Evolutionary conservation across 2,888 invertebrate species (phyloP), one percentile per base, ranked within the genome.

Genomic region (Dryomyza anilis): DNA sequence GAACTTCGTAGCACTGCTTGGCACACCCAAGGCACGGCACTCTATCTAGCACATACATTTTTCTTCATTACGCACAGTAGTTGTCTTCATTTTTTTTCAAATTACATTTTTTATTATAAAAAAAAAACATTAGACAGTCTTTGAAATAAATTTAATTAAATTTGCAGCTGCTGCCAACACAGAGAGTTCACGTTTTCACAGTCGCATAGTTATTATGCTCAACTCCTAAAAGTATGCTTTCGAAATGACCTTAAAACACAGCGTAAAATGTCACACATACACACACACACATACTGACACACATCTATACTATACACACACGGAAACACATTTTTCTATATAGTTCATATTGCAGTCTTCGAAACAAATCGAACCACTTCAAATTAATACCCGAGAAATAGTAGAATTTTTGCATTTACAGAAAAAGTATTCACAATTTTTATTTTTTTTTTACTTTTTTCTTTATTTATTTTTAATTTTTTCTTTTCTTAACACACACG

Each of bases 211-310:
- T 43, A 36, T 16, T 12, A 30, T 25, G 58, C 48, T 50, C 21
- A 23, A 56, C 58, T 46, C 63, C 66, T 55, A 48, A 67, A 65
- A 61, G 68, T 67, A 64, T 59, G 67, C 70, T 67, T 52, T 33
- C 65, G 59, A 65, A 72, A 65, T 74, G 75, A 76, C 76, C 75
- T 76, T 76, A 74, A 70, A 66, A 69, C 63, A 59, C 57, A 59
- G 63, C 65, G 66, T 64, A 66, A 69, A 63, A 67, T 67, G 65
- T 67, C 46, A 70, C 57, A 63, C 36, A 53, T 62, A 55, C 45
- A 53, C 46, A 23, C 16, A 60, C 27, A 19, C 36, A 39, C 50
- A 33, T 36, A 39, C 50, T 21, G 23, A 5, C 12, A 19, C 21
- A 48, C n/a, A n/a, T n/a, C n/a, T n/a, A n/a, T n/a, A n/a, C n/a